A percentile compares a stretch with the other conserved stretches of the same genome.
Conservation (phyloP, 2,113 vertebrate genomes). For the Symphodus melops region DNA sequence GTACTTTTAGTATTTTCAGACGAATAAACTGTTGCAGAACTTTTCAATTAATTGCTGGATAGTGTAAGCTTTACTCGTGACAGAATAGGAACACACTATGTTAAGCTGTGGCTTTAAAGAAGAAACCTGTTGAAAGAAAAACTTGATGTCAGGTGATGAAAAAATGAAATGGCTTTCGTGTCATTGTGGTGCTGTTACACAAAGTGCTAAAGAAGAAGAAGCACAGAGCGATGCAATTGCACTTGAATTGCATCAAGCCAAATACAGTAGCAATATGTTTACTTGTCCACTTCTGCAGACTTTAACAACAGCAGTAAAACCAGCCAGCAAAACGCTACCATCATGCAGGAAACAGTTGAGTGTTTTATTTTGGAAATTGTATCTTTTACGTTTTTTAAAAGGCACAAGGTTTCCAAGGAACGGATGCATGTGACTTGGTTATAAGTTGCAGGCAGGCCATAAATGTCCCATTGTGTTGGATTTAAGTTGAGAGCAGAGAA, state of each 20-base stretch:
- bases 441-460: slow-evolving; percentile 37
- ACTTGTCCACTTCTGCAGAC: slow-evolving; percentile 24
- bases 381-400: slow-evolving; percentile 47
- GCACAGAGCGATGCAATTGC: not conserved
- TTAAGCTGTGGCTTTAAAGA: not conserved
- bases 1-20: no score
- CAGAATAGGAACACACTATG: not conserved
- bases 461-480: slow-evolving; percentile 63
- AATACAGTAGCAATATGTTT: not conserved
- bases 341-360: slow-evolving; percentile 40
- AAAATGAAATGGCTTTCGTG: slow-evolving; percentile 27
- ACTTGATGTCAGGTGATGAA: slow-evolving; percentile 12
- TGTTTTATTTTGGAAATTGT: slow-evolving; percentile 30
- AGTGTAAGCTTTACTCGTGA: not conserved
- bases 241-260: slow-evolving; percentile 18
- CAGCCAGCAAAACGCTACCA: not conserved
- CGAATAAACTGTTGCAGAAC: not conserved
- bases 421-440: slow-evolving; percentile 43
- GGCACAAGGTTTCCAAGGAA: slow-evolving; percentile 60
- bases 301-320: slow-evolving; percentile 11
- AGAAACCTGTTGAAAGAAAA: not conserved
- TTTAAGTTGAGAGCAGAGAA: slow-evolving; percentile 45
- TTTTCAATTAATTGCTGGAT: not conserved
- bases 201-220: slow-evolving; percentile 19
- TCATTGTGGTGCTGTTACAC: not conserved